Base-by-base conservation (phyloP, 1,140 invertebrate species). In the Cheumatopsyche charites region DNA sequence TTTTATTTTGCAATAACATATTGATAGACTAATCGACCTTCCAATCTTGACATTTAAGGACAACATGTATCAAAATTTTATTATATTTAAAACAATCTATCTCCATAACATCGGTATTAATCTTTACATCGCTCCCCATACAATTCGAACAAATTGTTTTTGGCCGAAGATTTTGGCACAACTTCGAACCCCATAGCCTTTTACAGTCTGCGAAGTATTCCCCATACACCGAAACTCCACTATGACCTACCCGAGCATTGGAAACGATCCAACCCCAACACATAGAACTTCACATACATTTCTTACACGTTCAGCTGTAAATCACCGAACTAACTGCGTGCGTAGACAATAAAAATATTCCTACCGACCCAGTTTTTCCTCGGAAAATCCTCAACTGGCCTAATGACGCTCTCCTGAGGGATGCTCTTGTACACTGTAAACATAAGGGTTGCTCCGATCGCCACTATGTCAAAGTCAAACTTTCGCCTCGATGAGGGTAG, bases 261-360 rank as follows among this genome's bases (percentile, higher is more conserved):
- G 55, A 58, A 25, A 2, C 23, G 4, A 2, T 58, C 55, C 55
- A 21, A 58, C 29, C 29, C 29, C 29, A 9, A 4, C 29, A 3
- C 9, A 36, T 36, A 36, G 29, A 36, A 36, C 29, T 4, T 36
- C 29, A 19, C 47, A 7, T 17, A 15, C 15, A 7, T 52, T 17
- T 47, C 4, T 45, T 17, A 15, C n/a, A 19, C 47, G 47, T 17
- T 52, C 29, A 17, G 47, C 19, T 52, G 47, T 52, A 52, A 52
- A 52, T 52, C 19, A 17, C 47, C 47, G 15, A 52, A 52, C 19
- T 52, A 52, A 52, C 47, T 52, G 47, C 47, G 47, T 52, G 47
- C 47, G 47, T 52, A 19, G 47, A 52, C 47, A 52, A 52, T 52
- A 52, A 52, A 52, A 52, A 52, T 52, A 52, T 52, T 52, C 47